These are phyloP conservation scores for Staurois parvus DNA, from an alignment of 2,797 vertebrate genomes.

Conservation along the genomic window DNA sequence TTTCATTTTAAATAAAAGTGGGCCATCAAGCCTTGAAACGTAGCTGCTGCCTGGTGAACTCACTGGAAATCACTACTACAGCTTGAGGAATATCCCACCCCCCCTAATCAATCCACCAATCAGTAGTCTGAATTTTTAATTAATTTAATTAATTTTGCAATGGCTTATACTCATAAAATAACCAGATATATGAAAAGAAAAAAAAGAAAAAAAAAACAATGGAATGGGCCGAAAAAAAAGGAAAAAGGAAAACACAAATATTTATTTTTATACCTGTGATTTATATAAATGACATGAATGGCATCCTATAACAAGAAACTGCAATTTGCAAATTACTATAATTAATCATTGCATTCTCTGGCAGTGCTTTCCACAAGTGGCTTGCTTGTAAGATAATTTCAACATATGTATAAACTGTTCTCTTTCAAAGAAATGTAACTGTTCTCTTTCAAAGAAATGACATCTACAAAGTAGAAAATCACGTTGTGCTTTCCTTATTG, in stretches of 20 bases:
- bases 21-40: no score
- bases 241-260: constrained; percentile 1
- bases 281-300: constrained; percentile 28
- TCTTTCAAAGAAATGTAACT: neutral
- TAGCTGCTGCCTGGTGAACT: no score
- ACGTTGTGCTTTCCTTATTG: neutral
- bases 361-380: neutral
- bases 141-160: no score
- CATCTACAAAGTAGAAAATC: constrained; percentile 21
- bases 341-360: constrained; percentile 52
- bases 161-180: no score
- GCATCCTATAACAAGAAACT: constrained; percentile 37
- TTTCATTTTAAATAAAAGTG: no score
- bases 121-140: no score
- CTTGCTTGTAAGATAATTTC: constrained; percentile 5
- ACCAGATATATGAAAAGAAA: neutral
- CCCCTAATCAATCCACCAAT: no score
- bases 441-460: neutral
- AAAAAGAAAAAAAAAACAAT: neutral
- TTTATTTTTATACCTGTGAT: constrained; percentile 36
- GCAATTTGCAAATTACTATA: constrained; percentile 51
- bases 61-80: no score
- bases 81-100: no score
- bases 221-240: neutral
- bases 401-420: constrained; percentile 9